These are phyloP conservation scores for Ephydatia muelleri DNA, from an alignment of 37 sponge, comb jelly and placozoan species.

Conservation along the genomic window DNA sequence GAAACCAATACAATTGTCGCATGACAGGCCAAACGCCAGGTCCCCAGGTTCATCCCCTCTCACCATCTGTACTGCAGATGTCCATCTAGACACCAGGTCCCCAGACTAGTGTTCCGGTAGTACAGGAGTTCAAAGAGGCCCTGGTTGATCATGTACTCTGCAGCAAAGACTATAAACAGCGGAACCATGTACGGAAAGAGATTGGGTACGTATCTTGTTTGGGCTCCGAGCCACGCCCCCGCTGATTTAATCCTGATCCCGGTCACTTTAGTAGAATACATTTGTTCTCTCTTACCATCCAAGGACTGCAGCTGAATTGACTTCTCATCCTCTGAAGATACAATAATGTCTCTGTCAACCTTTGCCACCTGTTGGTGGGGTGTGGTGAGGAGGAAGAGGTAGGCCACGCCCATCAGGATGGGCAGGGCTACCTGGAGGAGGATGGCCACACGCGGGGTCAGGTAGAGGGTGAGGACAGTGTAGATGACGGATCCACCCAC, in stretches of 20 bases:
- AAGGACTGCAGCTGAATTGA: too few species aligned
- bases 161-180: conserved; percentile 80
- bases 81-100: conserved; percentile 59
- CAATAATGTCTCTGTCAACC: too few species aligned
- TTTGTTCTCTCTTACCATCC: background rate
- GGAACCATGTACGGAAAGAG: conserved; percentile 84
- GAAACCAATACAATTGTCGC: too few species aligned
- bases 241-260: too few species aligned
- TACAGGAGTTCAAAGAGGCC: conserved; percentile 81
- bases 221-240: conserved; percentile 4
- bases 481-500: conserved; percentile 61
- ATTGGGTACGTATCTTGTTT: conserved; percentile 44
- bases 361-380: conserved; percentile 2
- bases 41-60: background rate
- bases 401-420: conserved; percentile 21
- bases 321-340: too few species aligned
- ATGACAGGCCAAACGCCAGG: too few species aligned
- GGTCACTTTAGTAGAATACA: background rate
- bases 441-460: conserved; percentile 33
- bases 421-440: conserved; percentile 45
- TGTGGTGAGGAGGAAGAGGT: conserved; percentile 25
- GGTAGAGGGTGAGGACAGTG: conserved; percentile 33
- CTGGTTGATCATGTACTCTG: conserved; percentile 95
- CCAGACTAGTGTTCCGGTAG: conserved; percentile 52
- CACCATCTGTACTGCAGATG: conserved; percentile 73